phyloP scores from a whole-genome alignment of 2,797 vertebrate genomes.

The Sebastes variabilis region DNA sequence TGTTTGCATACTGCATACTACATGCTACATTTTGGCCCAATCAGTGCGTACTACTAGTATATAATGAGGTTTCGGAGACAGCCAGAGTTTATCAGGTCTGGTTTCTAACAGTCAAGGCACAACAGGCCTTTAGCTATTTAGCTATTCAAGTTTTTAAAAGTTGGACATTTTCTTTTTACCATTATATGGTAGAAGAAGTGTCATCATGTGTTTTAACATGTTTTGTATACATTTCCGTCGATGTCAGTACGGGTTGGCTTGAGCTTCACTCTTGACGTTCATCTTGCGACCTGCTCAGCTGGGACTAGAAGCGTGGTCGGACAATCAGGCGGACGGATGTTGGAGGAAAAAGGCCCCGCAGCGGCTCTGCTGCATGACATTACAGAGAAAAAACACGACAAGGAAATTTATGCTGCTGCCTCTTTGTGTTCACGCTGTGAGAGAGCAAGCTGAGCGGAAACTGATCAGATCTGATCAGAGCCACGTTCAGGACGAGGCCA shows the following conservation, averaged over 20 bases:
- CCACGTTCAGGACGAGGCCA: constrained; percentile 67
- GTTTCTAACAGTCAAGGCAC: neutral
- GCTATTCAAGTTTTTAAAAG: neutral
- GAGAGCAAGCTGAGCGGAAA: constrained; percentile 69
- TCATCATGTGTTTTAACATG: no score
- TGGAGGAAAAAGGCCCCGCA: constrained; percentile 37
- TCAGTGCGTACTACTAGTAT: no score
- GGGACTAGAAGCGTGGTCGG: constrained; percentile 16
- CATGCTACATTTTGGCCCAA: no score
- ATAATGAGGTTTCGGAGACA: no score
- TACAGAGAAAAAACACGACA: constrained; percentile 32
- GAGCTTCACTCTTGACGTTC: neutral
- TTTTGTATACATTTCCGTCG: no score
- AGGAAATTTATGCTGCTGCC: constrained; percentile 64
- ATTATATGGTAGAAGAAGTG: neutral
- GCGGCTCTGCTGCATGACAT: constrained; percentile 57
- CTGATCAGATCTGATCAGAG: constrained; percentile 73
- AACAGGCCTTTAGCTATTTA: neutral
- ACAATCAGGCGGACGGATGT: neutral
- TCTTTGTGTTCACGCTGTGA: constrained; percentile 62
- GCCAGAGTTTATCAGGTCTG: neutral
- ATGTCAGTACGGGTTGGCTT: no score
- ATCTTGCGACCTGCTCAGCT: constrained; percentile 43
- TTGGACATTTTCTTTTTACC: neutral
- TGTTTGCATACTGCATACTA: no score